Evolutionary conservation across 1,140 invertebrate genomes (phyloP).

Genomic region (Bombus ignitus): DNA sequence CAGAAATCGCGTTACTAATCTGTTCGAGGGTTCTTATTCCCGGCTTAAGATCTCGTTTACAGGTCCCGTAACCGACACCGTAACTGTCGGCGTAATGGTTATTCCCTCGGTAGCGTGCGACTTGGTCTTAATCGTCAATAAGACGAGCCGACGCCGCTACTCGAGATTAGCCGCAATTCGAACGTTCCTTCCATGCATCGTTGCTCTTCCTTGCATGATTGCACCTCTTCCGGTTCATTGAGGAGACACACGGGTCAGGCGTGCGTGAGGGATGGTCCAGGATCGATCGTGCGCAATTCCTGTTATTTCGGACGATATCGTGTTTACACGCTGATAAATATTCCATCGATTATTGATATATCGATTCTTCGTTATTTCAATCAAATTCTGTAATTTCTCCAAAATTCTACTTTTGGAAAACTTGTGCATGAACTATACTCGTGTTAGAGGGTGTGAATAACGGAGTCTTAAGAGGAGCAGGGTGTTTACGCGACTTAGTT

Average conservation of each 20-base stretch:
- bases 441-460: too few species aligned
- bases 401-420: too few species aligned
- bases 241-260: background rate
- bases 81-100: conserved; percentile 65
- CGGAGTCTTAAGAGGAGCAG: background rate
- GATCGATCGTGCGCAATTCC: background rate
- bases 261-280: background rate
- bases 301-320: too few species aligned
- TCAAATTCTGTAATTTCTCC: too few species aligned
- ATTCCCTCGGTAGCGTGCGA: conserved; percentile 48
- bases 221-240: background rate
- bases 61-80: conserved; percentile 51
- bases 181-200: background rate
- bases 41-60: conserved; percentile 52
- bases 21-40: conserved; percentile 7
- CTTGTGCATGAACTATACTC: too few species aligned
- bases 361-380: too few species aligned
- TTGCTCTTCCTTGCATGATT: conserved; percentile 4
- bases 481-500: background rate
- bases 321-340: too few species aligned
- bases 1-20: conserved; percentile 38
- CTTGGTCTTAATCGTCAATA: conserved; percentile 61
- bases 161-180: conserved; percentile 19
- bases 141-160: conserved; percentile 3
- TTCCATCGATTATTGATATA: too few species aligned